Conservation (phyloP, 2,888 invertebrate species). For the Colletes collaris region DNA sequence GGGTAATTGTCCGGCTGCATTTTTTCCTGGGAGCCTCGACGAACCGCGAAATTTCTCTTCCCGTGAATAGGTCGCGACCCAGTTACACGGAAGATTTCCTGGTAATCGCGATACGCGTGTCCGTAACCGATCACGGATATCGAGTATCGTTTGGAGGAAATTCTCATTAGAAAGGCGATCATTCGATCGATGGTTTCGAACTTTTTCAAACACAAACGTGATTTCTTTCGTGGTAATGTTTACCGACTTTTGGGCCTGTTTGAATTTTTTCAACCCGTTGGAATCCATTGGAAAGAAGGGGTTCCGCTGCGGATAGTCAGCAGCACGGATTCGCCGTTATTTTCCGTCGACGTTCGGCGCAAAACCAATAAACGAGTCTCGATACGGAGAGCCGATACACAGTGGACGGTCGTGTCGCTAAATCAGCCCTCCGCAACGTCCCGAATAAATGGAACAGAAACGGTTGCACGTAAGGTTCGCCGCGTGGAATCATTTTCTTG, state of each 20-base stretch:
- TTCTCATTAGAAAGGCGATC: too few relatives aligned
- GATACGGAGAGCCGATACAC: neutral
- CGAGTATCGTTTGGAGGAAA: slow-evolving; percentile 49
- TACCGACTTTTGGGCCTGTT: too few relatives aligned
- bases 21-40: slow-evolving; percentile 36
- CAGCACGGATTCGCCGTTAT: slow-evolving; percentile 61
- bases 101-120: slow-evolving; percentile 1
- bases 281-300: too few relatives aligned
- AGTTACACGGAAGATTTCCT: slow-evolving; percentile 30
- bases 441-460: slow-evolving; percentile 65
- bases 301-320: neutral
- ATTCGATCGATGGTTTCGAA: too few relatives aligned
- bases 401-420: slow-evolving; percentile 27
- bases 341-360: slow-evolving; percentile 40
- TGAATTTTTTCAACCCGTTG: too few relatives aligned
- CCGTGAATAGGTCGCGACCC: slow-evolving; percentile 31
- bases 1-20: slow-evolving; percentile 51
- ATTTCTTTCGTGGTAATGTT: too few relatives aligned
- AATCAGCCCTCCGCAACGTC: slow-evolving; percentile 55
- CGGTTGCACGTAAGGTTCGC: slow-evolving; percentile 59
- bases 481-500: slow-evolving; percentile 63
- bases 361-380: slow-evolving; percentile 55
- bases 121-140: slow-evolving; percentile 54
- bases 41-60: slow-evolving; percentile 40
- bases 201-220: too few relatives aligned